Evolutionary conservation across 2,797 vertebrate species (phyloP).

Genomic region (Schizothorax lantsangensis): DNA sequence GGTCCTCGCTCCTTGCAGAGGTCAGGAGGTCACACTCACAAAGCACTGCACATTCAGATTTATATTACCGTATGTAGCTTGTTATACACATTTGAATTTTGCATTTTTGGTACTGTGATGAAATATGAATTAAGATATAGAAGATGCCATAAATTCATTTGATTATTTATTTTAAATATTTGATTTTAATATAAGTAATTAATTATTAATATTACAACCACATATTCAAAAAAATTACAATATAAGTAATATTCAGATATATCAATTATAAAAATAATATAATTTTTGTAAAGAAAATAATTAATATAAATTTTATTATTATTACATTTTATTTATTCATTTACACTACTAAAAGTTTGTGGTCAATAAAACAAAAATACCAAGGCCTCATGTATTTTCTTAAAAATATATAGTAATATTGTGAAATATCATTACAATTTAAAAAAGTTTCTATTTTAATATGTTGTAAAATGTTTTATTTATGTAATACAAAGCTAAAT

Average conservation of each 20-base stretch:
- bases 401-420: background rate
- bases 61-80: background rate
- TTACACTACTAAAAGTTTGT: background rate
- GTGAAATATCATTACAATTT: background rate
- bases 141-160: too few species aligned
- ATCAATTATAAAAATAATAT: too few species aligned
- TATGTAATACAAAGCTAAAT: too few species aligned
- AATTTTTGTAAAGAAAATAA: too few species aligned
- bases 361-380: background rate
- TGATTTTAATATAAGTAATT: too few species aligned
- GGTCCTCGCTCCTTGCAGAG: slow-evolving; percentile 92
- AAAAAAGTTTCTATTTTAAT: background rate
- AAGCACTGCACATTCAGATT: background rate
- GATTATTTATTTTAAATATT: too few species aligned
- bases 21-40: slow-evolving; percentile 70
- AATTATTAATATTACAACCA: too few species aligned
- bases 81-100: background rate
- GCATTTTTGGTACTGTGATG: background rate
- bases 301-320: too few species aligned
- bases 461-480: background rate
- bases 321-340: background rate
- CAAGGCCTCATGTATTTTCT: background rate
- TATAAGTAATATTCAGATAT: too few species aligned
- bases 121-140: background rate
- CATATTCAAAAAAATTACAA: too few species aligned